Evolutionary conservation across 2,797 vertebrate genomes (phyloP).

Genomic region (Chromobotia macracanthus): DNA sequence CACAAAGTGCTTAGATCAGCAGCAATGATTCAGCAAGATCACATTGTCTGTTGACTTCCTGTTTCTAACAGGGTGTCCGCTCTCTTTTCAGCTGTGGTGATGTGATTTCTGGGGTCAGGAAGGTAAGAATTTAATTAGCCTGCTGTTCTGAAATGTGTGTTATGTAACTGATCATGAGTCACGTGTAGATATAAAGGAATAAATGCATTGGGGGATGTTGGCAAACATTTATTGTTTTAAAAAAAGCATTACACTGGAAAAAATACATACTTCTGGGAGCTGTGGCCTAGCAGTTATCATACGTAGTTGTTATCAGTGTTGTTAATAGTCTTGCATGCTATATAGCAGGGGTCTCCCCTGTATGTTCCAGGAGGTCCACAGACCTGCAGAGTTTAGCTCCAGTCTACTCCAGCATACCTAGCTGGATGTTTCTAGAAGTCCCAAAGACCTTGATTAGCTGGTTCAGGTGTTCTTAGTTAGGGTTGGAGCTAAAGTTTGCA

Average conservation of each 20-base stretch:
- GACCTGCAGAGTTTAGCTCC: too few relatives aligned
- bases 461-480: too few relatives aligned
- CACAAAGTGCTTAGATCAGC: slow-evolving; percentile 58
- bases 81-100: slow-evolving; percentile 56
- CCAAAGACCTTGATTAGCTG: too few relatives aligned
- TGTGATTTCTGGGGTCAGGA: slow-evolving; percentile 58
- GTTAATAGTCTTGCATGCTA: too few relatives aligned
- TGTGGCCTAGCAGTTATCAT: not conserved
- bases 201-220: not conserved
- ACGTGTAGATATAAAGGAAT: not conserved
- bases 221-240: not conserved
- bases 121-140: slow-evolving; percentile 43
- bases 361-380: too few relatives aligned
- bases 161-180: not conserved
- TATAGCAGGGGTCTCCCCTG: too few relatives aligned
- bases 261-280: not conserved
- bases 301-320: not conserved
- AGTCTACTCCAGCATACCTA: too few relatives aligned
- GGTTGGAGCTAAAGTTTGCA: too few relatives aligned
- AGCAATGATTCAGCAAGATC: slow-evolving; percentile 64
- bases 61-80: slow-evolving; percentile 59
- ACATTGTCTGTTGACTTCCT: slow-evolving; percentile 53
- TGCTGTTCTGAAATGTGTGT: slow-evolving; percentile 7
- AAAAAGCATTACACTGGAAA: too few relatives aligned
- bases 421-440: too few relatives aligned